A percentile compares a stretch with the other conserved stretches of the same genome.
Evolutionary conservation across 2,888 invertebrate species (phyloP).

Genomic region (Amblyjoppa proteus): DNA sequence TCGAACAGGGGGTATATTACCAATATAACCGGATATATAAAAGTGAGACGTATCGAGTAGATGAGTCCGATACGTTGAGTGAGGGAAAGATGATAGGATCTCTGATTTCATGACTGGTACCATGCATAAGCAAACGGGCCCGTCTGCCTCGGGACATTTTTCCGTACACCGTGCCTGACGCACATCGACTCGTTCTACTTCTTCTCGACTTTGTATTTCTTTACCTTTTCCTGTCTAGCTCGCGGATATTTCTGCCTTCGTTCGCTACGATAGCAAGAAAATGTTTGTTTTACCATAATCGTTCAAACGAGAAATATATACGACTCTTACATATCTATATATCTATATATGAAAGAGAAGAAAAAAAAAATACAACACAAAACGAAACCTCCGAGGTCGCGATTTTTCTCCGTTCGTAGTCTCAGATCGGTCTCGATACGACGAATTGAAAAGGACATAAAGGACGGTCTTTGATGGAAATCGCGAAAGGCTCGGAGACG

Average conservation of each 20-base stretch:
- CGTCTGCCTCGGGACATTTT: constrained; percentile 6
- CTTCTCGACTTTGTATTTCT: neutral
- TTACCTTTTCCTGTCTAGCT: neutral
- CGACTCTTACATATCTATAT: neutral
- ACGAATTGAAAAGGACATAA: constrained; percentile 42
- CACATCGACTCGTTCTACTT: constrained; percentile 31
- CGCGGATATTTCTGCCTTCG: constrained; percentile 4
- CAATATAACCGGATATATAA: neutral
- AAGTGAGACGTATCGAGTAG: neutral
- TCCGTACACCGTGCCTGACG: constrained; percentile 11
- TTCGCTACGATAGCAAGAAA: constrained; percentile 2
- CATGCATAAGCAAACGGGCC: neutral
- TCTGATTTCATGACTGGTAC: neutral
- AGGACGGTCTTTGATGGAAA: constrained; percentile 44
- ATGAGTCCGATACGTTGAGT: neutral
- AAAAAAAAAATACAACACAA: constrained; percentile 29
- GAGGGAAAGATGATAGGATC: constrained; percentile 15
- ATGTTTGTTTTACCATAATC: constrained; percentile 25
- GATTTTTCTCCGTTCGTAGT: constrained; percentile 23
- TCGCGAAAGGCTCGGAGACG: constrained; percentile 11
- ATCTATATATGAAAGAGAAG: neutral
- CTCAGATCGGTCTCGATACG: constrained; percentile 24
- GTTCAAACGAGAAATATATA: constrained; percentile 9
- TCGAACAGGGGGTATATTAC: neutral
- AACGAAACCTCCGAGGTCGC: constrained; percentile 10